These are phyloP conservation scores for Stegostoma tigrinum DNA, from an alignment of 2,113 vertebrate genomes.

Conservation along the genomic window DNA sequence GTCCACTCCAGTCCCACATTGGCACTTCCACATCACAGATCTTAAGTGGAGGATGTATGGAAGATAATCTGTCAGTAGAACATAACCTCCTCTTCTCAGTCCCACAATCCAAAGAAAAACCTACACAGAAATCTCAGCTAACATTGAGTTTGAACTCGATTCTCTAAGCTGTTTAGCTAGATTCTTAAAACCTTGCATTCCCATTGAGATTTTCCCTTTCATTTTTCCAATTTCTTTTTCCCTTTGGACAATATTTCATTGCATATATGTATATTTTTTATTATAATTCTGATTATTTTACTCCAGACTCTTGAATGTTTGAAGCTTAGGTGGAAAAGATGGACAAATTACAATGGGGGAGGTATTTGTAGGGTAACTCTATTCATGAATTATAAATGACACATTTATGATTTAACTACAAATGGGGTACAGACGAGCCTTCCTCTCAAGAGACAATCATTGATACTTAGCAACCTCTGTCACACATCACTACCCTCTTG, in stretches of 20 bases:
- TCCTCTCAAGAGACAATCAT: background rate
- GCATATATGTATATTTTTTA: background rate
- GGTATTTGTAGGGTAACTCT: background rate
- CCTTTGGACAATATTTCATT: background rate
- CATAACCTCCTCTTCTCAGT: background rate
- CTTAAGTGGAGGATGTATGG: background rate
- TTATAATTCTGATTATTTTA: background rate
- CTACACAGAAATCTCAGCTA: background rate
- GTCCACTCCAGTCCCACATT: no score
- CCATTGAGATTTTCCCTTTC: background rate
- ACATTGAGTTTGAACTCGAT: background rate
- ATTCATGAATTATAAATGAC: background rate
- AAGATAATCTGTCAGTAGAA: background rate
- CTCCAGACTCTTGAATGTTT: background rate
- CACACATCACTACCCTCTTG: conserved; percentile 20
- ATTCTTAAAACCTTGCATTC: background rate
- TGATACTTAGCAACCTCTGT: conserved; percentile 21
- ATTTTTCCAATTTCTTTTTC: background rate
- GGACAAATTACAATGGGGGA: background rate
- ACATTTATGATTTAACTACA: background rate
- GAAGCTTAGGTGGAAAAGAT: background rate
- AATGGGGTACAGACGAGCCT: background rate
- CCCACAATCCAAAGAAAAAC: background rate
- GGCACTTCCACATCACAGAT: no score
- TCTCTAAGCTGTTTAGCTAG: background rate